phyloP scores from a whole-genome alignment of 1,140 invertebrate species.

The Dufourea novaeangliae region DNA sequence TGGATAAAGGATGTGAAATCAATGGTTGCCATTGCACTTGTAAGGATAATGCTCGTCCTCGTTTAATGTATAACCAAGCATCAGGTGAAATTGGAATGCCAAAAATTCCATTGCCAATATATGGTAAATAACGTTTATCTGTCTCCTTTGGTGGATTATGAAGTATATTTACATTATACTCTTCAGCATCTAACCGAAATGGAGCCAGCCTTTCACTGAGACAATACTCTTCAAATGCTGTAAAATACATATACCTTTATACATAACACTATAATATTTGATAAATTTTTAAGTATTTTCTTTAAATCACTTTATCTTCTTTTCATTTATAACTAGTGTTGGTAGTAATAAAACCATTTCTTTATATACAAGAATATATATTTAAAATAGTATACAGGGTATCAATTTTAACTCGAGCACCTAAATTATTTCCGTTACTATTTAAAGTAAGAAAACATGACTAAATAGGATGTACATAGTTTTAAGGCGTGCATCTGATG shows the following conservation, averaged over 20 bases:
- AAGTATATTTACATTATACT: constrained; percentile 87
- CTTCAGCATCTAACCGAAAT: constrained; percentile 83
- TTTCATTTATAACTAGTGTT: no score
- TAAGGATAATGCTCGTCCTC: constrained; percentile 87
- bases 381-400: no score
- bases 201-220: constrained; percentile 85
- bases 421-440: no score
- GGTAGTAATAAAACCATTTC: no score
- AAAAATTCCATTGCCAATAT: constrained; percentile 90
- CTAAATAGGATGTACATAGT: no score
- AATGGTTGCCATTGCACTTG: constrained; percentile 89
- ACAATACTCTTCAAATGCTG: constrained; percentile 85
- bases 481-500: no score
- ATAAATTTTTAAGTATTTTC: not conserved
- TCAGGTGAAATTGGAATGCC: constrained; percentile 86
- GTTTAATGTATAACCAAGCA: constrained; percentile 86
- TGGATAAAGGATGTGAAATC: constrained; percentile 83
- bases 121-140: constrained; percentile 86
- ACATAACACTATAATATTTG: not conserved
- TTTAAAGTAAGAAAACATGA: no score
- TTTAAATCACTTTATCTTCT: no score
- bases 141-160: constrained; percentile 82
- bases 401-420: no score
- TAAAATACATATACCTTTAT: constrained; percentile 38
- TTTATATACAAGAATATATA: no score